Evolutionary conservation across 2,113 vertebrate species (phyloP).

Genomic region (Acrocephalus kingi): DNA sequence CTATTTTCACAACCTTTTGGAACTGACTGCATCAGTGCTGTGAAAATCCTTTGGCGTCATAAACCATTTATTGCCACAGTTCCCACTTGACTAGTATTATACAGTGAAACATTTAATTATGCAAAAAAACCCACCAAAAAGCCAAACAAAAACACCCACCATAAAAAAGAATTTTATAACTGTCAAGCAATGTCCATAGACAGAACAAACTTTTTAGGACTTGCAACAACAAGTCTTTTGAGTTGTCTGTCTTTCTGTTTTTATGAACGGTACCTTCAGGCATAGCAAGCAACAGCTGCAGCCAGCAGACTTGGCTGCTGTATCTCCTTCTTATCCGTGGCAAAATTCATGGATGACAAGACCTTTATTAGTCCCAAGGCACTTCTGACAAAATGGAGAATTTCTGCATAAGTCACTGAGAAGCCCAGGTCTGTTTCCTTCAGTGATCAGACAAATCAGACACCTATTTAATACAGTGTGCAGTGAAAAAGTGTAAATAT

Average conservation of each 20-base stretch:
- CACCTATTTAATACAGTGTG: not conserved
- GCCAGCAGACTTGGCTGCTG: not conserved
- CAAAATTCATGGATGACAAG: not conserved
- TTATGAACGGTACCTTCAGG: not conserved
- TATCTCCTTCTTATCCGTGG: not conserved
- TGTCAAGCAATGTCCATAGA: not conserved
- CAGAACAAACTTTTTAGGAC: not conserved
- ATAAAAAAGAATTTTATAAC: not conserved
- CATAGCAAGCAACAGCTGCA: not conserved
- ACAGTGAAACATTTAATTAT: conserved; percentile 48
- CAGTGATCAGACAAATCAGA: not conserved
- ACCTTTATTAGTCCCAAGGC: not conserved
- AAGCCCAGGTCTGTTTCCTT: not conserved
- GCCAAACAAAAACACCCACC: not conserved
- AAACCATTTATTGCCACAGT: conserved; percentile 24
- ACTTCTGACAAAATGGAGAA: not conserved
- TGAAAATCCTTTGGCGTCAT: conserved; percentile 28
- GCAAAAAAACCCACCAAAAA: not conserved
- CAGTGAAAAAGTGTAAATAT: not conserved
- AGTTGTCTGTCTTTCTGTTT: not conserved
- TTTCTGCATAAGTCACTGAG: not conserved
- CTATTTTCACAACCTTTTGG: conserved; percentile 8
- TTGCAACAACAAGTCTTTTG: not conserved
- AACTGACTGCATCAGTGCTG: conserved; percentile 1
- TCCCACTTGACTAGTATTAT: conserved; percentile 5